phyloP scores from a whole-genome alignment of 2,797 vertebrate species.

The Tauraco hartlaubi region DNA sequence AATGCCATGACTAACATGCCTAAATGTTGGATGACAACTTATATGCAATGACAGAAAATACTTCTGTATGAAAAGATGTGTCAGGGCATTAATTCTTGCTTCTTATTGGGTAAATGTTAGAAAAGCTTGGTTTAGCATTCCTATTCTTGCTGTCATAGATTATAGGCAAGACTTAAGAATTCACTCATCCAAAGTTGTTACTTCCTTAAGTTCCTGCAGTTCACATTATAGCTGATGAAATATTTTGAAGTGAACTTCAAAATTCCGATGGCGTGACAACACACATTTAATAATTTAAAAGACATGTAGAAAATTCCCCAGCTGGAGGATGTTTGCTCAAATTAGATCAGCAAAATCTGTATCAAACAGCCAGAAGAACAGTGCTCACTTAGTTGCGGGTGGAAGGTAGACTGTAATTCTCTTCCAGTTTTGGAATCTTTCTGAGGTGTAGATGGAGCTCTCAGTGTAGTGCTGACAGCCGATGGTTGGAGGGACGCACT shows the following conservation, averaged over 20 bases:
- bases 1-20: not conserved
- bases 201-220: constrained; percentile 7
- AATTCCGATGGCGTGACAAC: constrained; percentile 11
- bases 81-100: not conserved
- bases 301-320: constrained; percentile 46
- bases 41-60: not conserved
- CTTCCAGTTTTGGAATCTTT: constrained; percentile 94
- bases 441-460: constrained; percentile 92
- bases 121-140: constrained; percentile 11
- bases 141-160: not conserved
- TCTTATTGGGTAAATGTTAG: not conserved
- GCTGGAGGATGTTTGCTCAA: constrained; percentile 44
- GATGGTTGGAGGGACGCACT: constrained; percentile 95
- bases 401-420: constrained; percentile 95
- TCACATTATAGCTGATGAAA: constrained; percentile 1
- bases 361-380: constrained; percentile 39
- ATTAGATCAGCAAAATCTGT: constrained; percentile 62
- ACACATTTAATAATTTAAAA: constrained; percentile 60
- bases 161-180: not conserved
- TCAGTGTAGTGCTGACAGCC: constrained; percentile 95
- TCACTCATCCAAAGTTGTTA: not conserved
- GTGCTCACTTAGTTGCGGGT: constrained; percentile 86
- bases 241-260: constrained; percentile 41
- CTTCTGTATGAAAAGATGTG: not conserved
- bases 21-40: not conserved